Base-by-base conservation (phyloP, 2,888 invertebrate genomes). In the Drosophila fulvimacula region DNA sequence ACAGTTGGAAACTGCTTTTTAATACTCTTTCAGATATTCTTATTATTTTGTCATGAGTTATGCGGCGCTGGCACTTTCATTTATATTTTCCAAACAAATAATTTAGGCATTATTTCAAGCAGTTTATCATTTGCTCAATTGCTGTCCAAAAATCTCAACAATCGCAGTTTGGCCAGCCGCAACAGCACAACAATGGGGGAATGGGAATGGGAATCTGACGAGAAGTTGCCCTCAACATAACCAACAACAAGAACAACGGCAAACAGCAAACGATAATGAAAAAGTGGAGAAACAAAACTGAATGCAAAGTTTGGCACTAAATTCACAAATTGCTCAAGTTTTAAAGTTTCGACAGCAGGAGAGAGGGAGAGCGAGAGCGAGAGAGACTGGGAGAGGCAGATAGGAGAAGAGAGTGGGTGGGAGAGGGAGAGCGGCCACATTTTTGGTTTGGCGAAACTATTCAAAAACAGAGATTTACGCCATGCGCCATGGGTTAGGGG, bases 321-420 rank as follows among this genome's bases (percentile, higher is more conserved):
- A 84, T 84, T 88, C 74, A 85, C 84, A 84, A 84, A 84, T 88
- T 84, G 88, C 82, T 88, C 75, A 88, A 84, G 84, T 84, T 84
- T 84, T 84, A 76, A 82, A 84, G 87, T 82, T 82, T 82, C 76
- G 83, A 81, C 81, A 82, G 81, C 58, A 38, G 21, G 65, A 69
- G 51, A 55, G 38, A 38, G 24, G 10, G 11, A 11, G 21, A 32
- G 9, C 15, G 49, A 4, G 11, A 9, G 7, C 4, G 15, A 9
- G 9, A 3, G 21, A 9, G 36, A 36, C 7, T 7, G 27, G 6
- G 27, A 30, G 27, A 30, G 27, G 27, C 6, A 30, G 27, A 24
- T 24, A 24, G 24, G 19, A 1, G 30, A n/a, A 32, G 32, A 1
- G 34, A 1, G 21, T n/a, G n/a, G 7, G 19, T 0, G 34, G 15